Evolutionary conservation across 2,797 vertebrate genomes (phyloP), one percentile per base, ranked within the genome.

Genomic region (Balearica regulorum): DNA sequence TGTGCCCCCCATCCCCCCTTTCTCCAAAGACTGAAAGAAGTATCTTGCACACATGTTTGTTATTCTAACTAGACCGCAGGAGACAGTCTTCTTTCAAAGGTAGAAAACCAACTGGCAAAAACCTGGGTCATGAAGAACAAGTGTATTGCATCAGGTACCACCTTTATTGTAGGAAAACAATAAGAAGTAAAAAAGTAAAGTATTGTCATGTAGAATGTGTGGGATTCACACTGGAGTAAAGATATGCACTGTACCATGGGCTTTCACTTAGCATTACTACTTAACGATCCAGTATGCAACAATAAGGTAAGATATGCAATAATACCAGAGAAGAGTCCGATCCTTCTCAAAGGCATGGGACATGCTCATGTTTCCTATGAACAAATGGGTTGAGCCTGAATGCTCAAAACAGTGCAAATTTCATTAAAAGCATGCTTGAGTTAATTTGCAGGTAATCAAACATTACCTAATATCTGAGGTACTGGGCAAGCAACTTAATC

Each of bases 201-300:
- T 7, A 13, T 1, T 28, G 16, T 33, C 14, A 17, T 37, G 41
- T 55, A 44, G n/a, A 61, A 14, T 22, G 5, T 0, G 1, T 58
- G 55, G 49, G 13, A 55, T 54, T 83, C 18, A 19, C 10, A 10
- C 2, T 31, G 26, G 9, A 5, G 3, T 61, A 46, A 77, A 77
- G 19, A 28, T 5, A 13, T 9, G 37, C 5, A 11, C 22, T 25
- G 1, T 31, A 53, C 11, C 13, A 4, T 6, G 16, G 31, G 17
- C 4, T 89, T 75, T 64, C 69, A 57, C n/a, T 72, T n/a, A 53
- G 16, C 6, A 1, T n/a, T 81, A 19, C 58, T 57, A 53, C 43
- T 43, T 33, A 16, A 46, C 39, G 21, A 44, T 41, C 24, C 26
- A 35, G 5, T 11, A 39, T 3, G 4, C 43, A 68, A 53, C 4